These are phyloP conservation scores for Chlorospingus semifuscus DNA, from an alignment of 2,797 vertebrate species.

Conservation along the genomic window DNA sequence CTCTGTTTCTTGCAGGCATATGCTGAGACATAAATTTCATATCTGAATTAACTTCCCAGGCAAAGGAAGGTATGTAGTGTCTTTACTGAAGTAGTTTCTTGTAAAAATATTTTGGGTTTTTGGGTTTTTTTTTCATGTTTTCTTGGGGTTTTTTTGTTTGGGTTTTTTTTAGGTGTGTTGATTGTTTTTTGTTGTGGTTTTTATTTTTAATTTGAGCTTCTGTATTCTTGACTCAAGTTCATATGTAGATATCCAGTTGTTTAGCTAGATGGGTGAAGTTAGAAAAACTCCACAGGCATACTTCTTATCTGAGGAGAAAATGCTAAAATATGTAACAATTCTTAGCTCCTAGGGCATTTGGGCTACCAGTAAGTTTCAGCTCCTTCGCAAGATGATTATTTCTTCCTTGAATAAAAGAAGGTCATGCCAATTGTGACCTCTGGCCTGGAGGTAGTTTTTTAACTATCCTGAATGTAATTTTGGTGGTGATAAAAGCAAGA, in stretches of 20 bases:
- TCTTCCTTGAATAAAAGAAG: neutral
- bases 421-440: accelerated
- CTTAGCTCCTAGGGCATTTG: neutral
- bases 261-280: neutral
- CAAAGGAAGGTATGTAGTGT: neutral
- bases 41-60: neutral
- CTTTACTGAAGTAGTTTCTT: neutral
- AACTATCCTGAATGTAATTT: neutral
- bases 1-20: neutral
- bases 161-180: neutral
- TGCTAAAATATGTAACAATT: neutral
- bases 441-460: neutral
- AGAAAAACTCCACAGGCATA: neutral
- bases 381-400: neutral
- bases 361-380: neutral
- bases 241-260: neutral
- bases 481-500: neutral
- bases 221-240: neutral
- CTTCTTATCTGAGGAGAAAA: neutral
- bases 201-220: neutral
- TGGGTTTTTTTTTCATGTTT: accelerated
- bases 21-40: neutral
- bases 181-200: accelerated
- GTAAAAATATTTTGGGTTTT: accelerated
- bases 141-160: accelerated